Base-by-base conservation (phyloP, 2,888 invertebrate species). In the Biston betularia region DNA sequence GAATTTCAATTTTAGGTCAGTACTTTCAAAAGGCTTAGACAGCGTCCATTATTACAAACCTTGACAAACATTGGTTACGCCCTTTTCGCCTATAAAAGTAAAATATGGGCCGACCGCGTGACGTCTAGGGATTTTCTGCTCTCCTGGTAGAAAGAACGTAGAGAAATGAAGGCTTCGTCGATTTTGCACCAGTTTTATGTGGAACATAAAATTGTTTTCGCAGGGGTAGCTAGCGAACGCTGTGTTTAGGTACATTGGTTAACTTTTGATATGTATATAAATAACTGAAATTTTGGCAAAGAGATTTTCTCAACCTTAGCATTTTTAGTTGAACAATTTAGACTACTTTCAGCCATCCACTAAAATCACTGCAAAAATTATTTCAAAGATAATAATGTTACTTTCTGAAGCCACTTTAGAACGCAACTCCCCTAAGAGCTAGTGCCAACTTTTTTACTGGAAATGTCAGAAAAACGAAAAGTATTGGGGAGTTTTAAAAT, bases 1-100 rank as follows among this genome's bases (percentile, higher is more conserved):
- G 59, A 68, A 86, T 86, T 87, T 86, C 83, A 85, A 85, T 86
- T 87, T 85, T 81, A 86, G 86, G 84, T 85, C 83, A 82, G 79
- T 63, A 75, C 83, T 79, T 78, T 70, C 65, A 75, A 81, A 78
- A 77, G 84, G 83, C 82, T 85, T 84, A 84, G 81, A 79, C 76
- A 77, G 75, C 70, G 74, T 75, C 78, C 78, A 77, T 85, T 81
- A 82, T 79, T 76, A 77, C 78, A 78, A 77, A 77, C 83, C 82
- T 80, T 83, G 79, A 80, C 84, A 83, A 85, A 85, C 83, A 84
- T 81, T 79, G 83, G 79, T 79, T 81, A 80, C 80, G 73, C 74
- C 80, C 79, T 79, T 79, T 76, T 74, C 78, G 76, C 75, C 78
- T 77, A 81, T 85, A 83, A 84, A 83, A 83, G 84, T 85, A 81